Conservation (phyloP, 1,140 invertebrate species). For the Lerema accius region DNA sequence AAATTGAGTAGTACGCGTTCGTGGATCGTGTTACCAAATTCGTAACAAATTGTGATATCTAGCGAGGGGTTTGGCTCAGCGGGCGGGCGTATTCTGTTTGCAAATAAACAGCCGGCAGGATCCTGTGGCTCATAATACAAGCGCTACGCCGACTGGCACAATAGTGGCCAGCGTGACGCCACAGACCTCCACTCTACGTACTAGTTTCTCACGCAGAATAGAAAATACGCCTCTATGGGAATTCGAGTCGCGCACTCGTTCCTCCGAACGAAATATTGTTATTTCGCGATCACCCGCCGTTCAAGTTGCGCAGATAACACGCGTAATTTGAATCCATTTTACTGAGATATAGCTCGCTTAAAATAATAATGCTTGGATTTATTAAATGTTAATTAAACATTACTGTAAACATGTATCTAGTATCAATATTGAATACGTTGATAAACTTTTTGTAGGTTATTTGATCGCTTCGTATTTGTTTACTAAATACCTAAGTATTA, state of each 20-base stretch:
- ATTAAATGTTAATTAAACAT: constrained; percentile 15
- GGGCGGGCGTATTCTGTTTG: constrained; percentile 59
- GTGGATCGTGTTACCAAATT: constrained; percentile 59
- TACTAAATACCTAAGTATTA: too few species aligned
- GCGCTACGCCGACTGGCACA: constrained; percentile 52
- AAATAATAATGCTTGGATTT: constrained; percentile 10
- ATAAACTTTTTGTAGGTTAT: background rate
- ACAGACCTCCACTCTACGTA: constrained; percentile 43
- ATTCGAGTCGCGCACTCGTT: constrained; percentile 42
- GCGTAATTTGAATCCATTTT: constrained; percentile 10
- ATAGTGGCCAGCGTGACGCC: constrained; percentile 64
- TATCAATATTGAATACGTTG: background rate
- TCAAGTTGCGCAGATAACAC: constrained; percentile 36
- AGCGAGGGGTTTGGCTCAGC: constrained; percentile 48
- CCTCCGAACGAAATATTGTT: constrained; percentile 47
- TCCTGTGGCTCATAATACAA: constrained; percentile 49
- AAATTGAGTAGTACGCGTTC: constrained; percentile 38
- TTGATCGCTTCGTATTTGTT: background rate
- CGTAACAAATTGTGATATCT: constrained; percentile 67
- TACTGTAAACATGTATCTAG: background rate
- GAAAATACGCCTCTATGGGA: constrained; percentile 61
- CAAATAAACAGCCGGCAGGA: constrained; percentile 72
- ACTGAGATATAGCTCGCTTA: background rate
- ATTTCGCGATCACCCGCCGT: constrained; percentile 50
- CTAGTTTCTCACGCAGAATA: constrained; percentile 67